Conservation (phyloP, 2,888 invertebrate species). For the Ptychoptera albimana region DNA sequence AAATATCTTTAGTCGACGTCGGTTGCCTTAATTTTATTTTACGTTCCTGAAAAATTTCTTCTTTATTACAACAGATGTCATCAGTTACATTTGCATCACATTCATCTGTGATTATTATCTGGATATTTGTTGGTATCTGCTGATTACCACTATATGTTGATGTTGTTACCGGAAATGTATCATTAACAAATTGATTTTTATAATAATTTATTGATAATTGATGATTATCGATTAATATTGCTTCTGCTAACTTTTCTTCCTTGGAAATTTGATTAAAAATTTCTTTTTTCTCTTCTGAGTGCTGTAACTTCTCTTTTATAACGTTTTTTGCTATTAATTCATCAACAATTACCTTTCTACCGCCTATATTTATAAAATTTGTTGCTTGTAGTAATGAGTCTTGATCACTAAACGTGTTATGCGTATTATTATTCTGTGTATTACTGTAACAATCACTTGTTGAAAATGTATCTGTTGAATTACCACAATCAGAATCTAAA, state of each 20-base stretch:
- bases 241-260: background rate
- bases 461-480: conserved; percentile 6
- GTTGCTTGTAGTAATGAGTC: background rate
- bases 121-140: background rate
- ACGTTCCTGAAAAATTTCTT: conserved; percentile 33
- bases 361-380: conserved; percentile 6
- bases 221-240: conserved; percentile 1
- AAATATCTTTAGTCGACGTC: conserved; percentile 32
- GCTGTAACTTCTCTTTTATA: conserved; percentile 1
- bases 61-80: conserved; percentile 17
- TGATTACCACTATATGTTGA: background rate
- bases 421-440: background rate
- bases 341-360: conserved; percentile 8
- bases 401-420: background rate
- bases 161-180: background rate
- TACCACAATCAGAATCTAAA: conserved; percentile 7
- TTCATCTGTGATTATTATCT: background rate
- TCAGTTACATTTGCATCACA: background rate
- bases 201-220: background rate
- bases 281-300: background rate
- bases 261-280: background rate
- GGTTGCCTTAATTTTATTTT: conserved; percentile 32
- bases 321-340: conserved; percentile 7
- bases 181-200: background rate
- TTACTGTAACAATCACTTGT: background rate